These are phyloP conservation scores for Lepus townsendii DNA, from an alignment of 2,797 vertebrate genomes.

Conservation along the genomic window DNA sequence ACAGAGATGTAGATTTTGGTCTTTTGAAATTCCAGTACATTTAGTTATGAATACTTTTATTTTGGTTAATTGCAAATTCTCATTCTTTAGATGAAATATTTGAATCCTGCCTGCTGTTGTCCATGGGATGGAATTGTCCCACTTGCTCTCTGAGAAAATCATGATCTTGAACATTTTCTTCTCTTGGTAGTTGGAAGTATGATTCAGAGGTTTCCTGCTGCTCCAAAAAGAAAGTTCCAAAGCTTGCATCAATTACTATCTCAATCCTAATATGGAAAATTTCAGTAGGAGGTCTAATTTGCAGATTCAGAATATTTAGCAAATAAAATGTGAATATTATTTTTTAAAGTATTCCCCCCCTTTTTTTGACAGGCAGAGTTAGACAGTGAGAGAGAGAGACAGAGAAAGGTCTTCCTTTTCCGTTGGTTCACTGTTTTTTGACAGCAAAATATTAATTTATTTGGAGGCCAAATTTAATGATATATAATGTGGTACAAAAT, in stretches of 20 bases:
- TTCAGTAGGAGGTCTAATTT: background rate
- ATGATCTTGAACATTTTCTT: background rate
- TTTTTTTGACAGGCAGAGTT: background rate
- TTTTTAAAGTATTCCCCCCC: background rate
- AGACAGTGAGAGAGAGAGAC: too few relatives aligned
- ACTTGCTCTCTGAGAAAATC: background rate
- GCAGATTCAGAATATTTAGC: background rate
- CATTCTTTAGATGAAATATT: conserved; percentile 16
- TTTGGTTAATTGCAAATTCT: background rate
- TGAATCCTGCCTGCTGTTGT: background rate
- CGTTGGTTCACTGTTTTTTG: background rate
- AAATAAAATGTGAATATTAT: background rate
- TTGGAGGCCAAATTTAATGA: background rate
- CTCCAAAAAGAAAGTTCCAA: background rate
- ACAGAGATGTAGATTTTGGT: too few relatives aligned
- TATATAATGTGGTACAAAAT: background rate
- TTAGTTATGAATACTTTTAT: background rate
- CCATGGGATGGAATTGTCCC: background rate
- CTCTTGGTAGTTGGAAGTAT: background rate
- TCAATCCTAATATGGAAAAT: background rate
- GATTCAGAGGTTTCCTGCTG: background rate
- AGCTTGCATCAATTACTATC: background rate
- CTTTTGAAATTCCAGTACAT: background rate
- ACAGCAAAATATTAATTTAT: background rate
- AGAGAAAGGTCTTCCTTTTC: background rate